A percentile compares a stretch with the other conserved stretches of the same genome.
Evolutionary conservation across 2,888 invertebrate species (phyloP).

Genomic region (Unio delphinus): DNA sequence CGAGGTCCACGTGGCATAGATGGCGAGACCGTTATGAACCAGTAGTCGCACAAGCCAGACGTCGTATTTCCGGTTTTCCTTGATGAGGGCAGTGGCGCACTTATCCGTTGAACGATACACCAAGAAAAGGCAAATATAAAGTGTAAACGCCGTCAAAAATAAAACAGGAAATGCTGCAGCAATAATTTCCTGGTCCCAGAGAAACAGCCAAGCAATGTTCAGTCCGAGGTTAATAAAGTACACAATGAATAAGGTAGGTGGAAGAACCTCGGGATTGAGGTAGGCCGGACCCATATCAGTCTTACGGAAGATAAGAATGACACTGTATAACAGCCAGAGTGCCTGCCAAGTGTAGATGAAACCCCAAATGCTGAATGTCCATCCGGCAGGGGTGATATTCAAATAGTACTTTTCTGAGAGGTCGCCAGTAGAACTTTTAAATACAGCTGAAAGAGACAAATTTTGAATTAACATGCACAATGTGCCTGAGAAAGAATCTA

Average conservation of each 20-base stretch:
- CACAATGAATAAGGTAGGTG: slow-evolving; percentile 46
- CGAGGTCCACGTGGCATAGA: slow-evolving; percentile 64
- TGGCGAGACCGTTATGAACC: slow-evolving; percentile 65
- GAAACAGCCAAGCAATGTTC: slow-evolving; percentile 60
- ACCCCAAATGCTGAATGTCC: slow-evolving; percentile 64
- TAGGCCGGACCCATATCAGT: slow-evolving; percentile 51
- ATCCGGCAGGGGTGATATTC: slow-evolving; percentile 62
- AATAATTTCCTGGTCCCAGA: slow-evolving; percentile 60
- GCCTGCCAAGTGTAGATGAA: slow-evolving; percentile 64
- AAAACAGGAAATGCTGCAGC: slow-evolving; percentile 42
- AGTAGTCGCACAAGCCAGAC: slow-evolving; percentile 62
- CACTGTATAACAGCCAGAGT: slow-evolving; percentile 55
- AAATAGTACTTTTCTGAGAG: slow-evolving; percentile 54
- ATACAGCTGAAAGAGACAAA: slow-evolving; percentile 44
- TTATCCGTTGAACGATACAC: slow-evolving; percentile 48
- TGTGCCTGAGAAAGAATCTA: neutral
- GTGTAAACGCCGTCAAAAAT: slow-evolving; percentile 36
- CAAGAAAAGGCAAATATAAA: slow-evolving; percentile 54
- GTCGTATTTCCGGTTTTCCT: slow-evolving; percentile 44
- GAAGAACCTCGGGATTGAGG: slow-evolving; percentile 48
- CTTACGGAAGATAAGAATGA: slow-evolving; percentile 53
- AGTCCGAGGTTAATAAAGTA: slow-evolving; percentile 47
- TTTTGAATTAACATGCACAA: neutral
- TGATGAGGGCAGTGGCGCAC: slow-evolving; percentile 35
- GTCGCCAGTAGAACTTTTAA: slow-evolving; percentile 44